phyloP scores from a whole-genome alignment of 2,113 vertebrate species.

The Tenrec ecaudatus region DNA sequence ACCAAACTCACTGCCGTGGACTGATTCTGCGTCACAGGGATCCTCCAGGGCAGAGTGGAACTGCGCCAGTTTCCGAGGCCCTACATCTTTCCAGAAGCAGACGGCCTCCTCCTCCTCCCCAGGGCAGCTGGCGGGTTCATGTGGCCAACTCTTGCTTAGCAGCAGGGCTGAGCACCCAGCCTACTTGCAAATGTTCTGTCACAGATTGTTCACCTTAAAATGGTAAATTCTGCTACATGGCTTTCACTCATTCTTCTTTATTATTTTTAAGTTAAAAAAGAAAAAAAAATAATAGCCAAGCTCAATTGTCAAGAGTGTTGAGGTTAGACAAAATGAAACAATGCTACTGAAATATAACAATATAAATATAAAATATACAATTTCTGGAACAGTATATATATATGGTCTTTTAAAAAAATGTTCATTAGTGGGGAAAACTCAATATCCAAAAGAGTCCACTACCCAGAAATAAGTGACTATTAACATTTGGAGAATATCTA shows the following conservation, averaged over 20 bases:
- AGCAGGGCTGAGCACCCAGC: neutral
- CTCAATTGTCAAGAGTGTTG: neutral
- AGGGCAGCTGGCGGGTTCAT: neutral
- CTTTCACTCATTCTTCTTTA: neutral
- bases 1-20: neutral
- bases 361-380: too few relatives aligned
- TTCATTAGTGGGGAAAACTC: neutral
- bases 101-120: neutral
- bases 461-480: slow-evolving; percentile 28
- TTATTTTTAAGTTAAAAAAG: neutral
- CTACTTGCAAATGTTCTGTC: neutral
- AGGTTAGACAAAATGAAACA: slow-evolving; percentile 7
- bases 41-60: neutral
- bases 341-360: neutral
- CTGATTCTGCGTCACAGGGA: neutral
- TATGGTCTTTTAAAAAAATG: too few relatives aligned
- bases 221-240: neutral
- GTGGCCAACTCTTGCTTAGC: neutral
- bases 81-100: neutral
- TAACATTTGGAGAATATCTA: slow-evolving; percentile 29
- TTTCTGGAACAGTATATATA: too few relatives aligned
- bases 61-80: neutral
- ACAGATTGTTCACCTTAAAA: neutral
- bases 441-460: neutral
- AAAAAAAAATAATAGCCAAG: neutral